Evolutionary conservation across 2,797 vertebrate species (phyloP).

Genomic region (Rhinoraja longicauda): DNA sequence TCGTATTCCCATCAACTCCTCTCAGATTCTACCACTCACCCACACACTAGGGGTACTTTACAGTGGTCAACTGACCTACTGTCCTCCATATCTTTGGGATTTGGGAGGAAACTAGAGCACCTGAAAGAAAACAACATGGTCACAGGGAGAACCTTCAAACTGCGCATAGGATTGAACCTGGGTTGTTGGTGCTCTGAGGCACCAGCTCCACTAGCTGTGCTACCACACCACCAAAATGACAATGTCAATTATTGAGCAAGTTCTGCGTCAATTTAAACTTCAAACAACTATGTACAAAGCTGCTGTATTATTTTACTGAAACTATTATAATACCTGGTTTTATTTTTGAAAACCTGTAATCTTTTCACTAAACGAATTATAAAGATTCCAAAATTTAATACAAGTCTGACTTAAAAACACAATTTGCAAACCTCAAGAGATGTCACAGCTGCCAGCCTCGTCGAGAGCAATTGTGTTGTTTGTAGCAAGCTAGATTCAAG

Average conservation of each 20-base stretch:
- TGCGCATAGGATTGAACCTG: too few relatives aligned
- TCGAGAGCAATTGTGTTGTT: not conserved
- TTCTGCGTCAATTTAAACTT: not conserved
- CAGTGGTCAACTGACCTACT: too few relatives aligned
- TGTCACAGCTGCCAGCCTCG: conserved; percentile 23
- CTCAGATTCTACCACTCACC: too few relatives aligned
- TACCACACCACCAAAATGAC: too few relatives aligned
- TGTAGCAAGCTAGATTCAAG: not conserved
- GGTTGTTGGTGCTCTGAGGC: too few relatives aligned
- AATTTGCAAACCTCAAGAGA: conserved; percentile 13
- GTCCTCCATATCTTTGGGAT: too few relatives aligned
- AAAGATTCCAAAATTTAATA: not conserved
- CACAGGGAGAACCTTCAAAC: too few relatives aligned
- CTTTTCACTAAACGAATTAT: not conserved
- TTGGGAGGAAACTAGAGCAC: too few relatives aligned
- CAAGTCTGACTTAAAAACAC: not conserved
- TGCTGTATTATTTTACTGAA: not conserved
- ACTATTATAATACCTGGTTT: not conserved
- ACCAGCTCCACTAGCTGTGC: too few relatives aligned
- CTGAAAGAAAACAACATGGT: too few relatives aligned
- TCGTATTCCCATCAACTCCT: too few relatives aligned
- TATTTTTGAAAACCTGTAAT: not conserved
- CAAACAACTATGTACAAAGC: not conserved
- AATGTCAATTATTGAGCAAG: not conserved
- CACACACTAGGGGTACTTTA: too few relatives aligned